Conservation (phyloP, 2,113 vertebrate genomes). For the Reinhardtius hippoglossoides region DNA sequence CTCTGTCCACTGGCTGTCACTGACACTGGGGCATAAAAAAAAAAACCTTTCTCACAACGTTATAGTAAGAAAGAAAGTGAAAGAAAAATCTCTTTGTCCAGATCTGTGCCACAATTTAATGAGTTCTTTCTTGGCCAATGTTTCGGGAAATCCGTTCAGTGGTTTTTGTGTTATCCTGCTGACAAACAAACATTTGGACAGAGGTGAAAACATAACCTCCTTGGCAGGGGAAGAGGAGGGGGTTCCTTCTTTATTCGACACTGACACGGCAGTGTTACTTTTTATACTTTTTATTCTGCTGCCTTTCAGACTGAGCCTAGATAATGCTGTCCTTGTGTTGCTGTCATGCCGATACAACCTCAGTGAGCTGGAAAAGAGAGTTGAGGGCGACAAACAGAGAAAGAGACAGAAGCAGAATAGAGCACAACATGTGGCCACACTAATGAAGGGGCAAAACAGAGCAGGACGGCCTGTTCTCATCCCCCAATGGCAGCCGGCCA, state of each 20-base stretch:
- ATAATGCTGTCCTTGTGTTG: background rate
- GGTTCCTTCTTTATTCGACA: background rate
- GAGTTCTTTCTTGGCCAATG: no score
- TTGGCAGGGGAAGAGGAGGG: no score
- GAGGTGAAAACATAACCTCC: no score
- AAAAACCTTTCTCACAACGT: no score
- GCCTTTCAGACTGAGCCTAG: background rate
- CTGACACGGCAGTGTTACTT: background rate
- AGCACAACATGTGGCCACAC: background rate
- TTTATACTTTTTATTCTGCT: background rate
- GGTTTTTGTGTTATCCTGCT: no score
- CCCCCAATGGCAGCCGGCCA: conserved; percentile 53
- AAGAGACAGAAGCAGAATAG: conserved; percentile 4
- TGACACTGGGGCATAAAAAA: no score
- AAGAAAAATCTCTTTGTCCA: no score
- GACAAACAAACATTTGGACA: no score
- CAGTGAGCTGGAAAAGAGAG: conserved; percentile 1
- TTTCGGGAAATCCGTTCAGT: no score
- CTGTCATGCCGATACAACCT: background rate
- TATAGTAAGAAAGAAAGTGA: no score
- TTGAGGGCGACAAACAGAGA: background rate
- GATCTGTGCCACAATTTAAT: no score
- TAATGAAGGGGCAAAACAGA: conserved; percentile 36
- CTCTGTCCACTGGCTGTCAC: no score
- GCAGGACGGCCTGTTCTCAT: conserved; percentile 49